A percentile compares a stretch with the other conserved stretches of the same genome.
Evolutionary conservation across 2,113 vertebrate genomes (phyloP).

Genomic region (Scomber scombrus): DNA sequence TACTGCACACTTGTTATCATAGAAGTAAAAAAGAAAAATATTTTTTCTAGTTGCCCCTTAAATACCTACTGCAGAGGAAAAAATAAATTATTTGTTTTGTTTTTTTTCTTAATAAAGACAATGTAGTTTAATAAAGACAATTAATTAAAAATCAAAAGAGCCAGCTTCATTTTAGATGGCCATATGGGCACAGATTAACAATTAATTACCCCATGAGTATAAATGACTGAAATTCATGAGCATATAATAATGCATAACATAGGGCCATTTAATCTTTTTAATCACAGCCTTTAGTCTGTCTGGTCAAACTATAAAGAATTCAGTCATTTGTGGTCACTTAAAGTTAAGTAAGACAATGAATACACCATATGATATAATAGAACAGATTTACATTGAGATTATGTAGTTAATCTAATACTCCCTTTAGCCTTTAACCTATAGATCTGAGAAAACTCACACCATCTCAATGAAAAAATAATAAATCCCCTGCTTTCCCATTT

Average conservation of each 20-base stretch:
- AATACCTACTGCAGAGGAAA: too few relatives aligned
- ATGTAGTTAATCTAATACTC: background rate
- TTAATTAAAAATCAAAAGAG: background rate
- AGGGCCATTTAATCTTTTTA: background rate
- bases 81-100: too few relatives aligned
- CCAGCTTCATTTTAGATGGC: conserved; percentile 3
- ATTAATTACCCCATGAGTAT: background rate
- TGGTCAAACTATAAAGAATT: background rate
- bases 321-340: background rate
- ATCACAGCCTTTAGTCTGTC: background rate
- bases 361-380: background rate
- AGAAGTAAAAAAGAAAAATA: too few relatives aligned
- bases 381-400: background rate
- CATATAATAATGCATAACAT: conserved; percentile 6
- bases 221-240: background rate
- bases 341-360: background rate
- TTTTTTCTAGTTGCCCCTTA: too few relatives aligned
- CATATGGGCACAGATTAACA: background rate
- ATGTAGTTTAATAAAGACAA: background rate
- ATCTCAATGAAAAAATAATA: background rate
- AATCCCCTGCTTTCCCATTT: conserved; percentile 2
- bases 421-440: background rate
- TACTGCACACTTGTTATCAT: too few relatives aligned
- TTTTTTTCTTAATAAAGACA: too few relatives aligned
- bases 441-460: background rate